phyloP scores from a whole-genome alignment of 1,140 invertebrate genomes.

The Brachionus sp. region DNA sequence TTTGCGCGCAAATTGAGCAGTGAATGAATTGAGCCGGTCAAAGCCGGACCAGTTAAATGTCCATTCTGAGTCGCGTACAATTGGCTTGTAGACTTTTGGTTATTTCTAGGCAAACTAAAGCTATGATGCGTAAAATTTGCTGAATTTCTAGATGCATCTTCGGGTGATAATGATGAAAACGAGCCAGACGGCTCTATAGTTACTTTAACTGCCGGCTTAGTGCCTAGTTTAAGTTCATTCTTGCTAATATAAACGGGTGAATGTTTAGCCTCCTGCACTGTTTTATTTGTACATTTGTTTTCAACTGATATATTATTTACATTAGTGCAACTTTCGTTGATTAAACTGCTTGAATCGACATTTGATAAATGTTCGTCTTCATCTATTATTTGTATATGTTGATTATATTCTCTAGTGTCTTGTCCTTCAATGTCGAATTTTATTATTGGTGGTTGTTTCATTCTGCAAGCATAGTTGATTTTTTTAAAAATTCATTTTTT shows the following conservation, averaged over 20 bases:
- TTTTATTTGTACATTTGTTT: not conserved
- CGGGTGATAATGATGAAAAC: not conserved
- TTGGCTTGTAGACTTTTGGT: not conserved
- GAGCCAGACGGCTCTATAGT: constrained; percentile 24
- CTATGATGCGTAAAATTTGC: not conserved
- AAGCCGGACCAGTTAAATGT: not conserved
- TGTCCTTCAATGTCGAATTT: not conserved
- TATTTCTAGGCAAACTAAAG: not conserved
- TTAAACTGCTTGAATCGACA: not conserved
- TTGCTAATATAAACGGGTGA: not conserved
- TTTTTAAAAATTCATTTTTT: not conserved
- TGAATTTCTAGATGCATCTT: not conserved
- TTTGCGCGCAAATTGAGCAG: not conserved
- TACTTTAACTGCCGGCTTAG: not conserved
- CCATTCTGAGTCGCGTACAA: not conserved
- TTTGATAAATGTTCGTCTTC: not conserved
- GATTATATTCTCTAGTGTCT: not conserved
- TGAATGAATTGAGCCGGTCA: not conserved
- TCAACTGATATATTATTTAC: not conserved
- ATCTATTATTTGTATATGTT: not conserved
- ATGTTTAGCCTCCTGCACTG: not conserved
- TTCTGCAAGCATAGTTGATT: not conserved
- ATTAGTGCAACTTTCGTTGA: not conserved
- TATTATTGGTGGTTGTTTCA: constrained; percentile 5
- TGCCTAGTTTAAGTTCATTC: constrained; percentile 14